These are phyloP conservation scores for Monopterus albus DNA, from an alignment of 2,113 vertebrate genomes.

Conservation along the genomic window DNA sequence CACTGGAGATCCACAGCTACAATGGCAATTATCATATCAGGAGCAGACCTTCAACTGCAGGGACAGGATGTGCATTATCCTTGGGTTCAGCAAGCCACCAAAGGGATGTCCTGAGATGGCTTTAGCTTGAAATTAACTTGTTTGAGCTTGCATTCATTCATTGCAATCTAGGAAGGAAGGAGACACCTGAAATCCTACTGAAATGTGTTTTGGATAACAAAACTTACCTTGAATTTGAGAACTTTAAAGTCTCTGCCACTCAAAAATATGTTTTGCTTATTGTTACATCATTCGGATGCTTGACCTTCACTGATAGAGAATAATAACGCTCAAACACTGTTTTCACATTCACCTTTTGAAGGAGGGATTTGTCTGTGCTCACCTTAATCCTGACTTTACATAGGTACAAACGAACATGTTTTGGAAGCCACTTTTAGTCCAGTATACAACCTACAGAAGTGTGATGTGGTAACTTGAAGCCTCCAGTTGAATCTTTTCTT, in stretches of 20 bases:
- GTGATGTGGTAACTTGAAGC: no score
- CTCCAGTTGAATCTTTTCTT: no score
- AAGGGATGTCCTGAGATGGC: conserved; percentile 31
- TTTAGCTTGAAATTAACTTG: conserved; percentile 49
- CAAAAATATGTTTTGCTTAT: neutral
- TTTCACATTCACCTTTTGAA: neutral
- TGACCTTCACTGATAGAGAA: neutral
- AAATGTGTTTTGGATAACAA: neutral
- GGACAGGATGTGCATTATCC: conserved; percentile 54
- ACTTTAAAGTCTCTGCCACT: neutral
- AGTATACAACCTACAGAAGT: no score
- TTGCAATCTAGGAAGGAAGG: neutral
- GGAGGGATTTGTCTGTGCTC: neutral
- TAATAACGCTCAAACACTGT: neutral
- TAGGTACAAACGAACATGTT: neutral
- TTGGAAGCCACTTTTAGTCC: no score
- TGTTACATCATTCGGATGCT: neutral
- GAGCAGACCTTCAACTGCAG: conserved; percentile 37
- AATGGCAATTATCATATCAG: conserved; percentile 60
- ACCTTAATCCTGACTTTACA: neutral
- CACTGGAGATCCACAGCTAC: conserved; percentile 50
- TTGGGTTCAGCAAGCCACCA: conserved; percentile 52
- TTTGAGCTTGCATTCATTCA: conserved; percentile 55
- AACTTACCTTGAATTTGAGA: neutral
- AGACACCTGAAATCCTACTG: neutral